phyloP scores from a whole-genome alignment of 2,888 invertebrate genomes.

The Hoplodrina blanda region DNA sequence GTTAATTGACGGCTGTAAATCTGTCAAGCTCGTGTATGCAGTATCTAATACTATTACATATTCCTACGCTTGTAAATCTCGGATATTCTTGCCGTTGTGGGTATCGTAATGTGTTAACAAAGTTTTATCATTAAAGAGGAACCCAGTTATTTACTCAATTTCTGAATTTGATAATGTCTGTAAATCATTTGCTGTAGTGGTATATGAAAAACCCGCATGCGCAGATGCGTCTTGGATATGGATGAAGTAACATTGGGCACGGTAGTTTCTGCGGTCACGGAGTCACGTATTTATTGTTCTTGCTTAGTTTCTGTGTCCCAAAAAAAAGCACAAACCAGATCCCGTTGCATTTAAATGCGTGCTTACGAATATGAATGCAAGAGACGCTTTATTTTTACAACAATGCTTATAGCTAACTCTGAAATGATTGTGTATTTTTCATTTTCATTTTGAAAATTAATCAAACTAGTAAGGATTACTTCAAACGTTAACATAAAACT shows the following conservation, averaged over 20 bases:
- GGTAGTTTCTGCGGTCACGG: neutral
- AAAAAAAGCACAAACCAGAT: neutral
- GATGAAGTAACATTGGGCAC: neutral
- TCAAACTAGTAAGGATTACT: neutral
- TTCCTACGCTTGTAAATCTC: constrained; percentile 14
- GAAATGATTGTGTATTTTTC: neutral
- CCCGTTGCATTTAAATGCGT: constrained; percentile 9
- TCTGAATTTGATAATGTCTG: constrained; percentile 1
- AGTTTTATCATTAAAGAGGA: neutral
- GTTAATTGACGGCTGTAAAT: constrained; percentile 62
- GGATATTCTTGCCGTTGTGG: constrained; percentile 8
- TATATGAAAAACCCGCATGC: neutral
- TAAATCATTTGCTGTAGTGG: neutral
- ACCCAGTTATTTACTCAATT: neutral
- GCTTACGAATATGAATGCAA: neutral
- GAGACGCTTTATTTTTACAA: neutral
- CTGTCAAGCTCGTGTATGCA: constrained; percentile 53
- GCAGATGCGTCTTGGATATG: constrained; percentile 1
- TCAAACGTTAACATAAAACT: constrained; percentile 21
- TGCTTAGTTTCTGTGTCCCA: neutral
- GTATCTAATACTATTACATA: constrained; percentile 5
- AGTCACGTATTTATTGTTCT: constrained; percentile 15
- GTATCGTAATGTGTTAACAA: neutral
- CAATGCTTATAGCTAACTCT: neutral
- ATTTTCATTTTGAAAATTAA: constrained; percentile 4